Percentiles rank a stretch among this genome's conserved stretches.
These are phyloP conservation scores for Lycaon pictus DNA, from an alignment of 2,113 vertebrate species.

Conservation along the genomic window DNA sequence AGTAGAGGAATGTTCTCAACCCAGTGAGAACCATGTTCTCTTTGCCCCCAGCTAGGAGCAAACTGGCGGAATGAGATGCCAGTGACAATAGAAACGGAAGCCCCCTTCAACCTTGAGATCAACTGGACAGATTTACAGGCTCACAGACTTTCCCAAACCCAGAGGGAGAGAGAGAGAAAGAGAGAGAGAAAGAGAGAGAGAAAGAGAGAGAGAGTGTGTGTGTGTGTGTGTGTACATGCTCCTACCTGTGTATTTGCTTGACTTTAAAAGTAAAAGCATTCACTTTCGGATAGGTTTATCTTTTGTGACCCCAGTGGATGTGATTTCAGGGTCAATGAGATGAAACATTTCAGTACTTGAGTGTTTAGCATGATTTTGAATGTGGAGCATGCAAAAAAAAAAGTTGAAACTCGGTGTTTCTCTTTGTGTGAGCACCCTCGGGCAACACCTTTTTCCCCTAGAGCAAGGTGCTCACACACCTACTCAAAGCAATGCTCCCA, in stretches of 20 bases:
- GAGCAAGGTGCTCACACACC: too few species aligned
- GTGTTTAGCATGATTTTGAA: not conserved
- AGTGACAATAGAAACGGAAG: not conserved
- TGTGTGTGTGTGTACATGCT: too few species aligned
- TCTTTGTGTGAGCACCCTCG: not conserved
- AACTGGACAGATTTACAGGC: not conserved
- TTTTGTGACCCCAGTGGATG: not conserved
- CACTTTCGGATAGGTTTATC: not conserved
- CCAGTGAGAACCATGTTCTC: not conserved
- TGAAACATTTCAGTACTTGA: not conserved
- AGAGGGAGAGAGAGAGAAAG: not conserved
- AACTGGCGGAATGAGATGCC: not conserved
- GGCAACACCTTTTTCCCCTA: not conserved
- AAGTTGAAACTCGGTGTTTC: not conserved
- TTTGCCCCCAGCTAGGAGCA: not conserved
- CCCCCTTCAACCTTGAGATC: not conserved
- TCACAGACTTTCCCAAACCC: not conserved
- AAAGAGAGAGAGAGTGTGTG: too few species aligned
- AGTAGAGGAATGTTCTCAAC: not conserved
- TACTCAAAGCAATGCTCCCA: not conserved
- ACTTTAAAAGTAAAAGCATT: not conserved
- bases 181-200: too few species aligned
- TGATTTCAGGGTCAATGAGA: slow-evolving; percentile 17
- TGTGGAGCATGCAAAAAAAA: not conserved
- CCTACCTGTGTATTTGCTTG: not conserved